Percentiles rank a stretch among this genome's conserved stretches.
phyloP scores from a whole-genome alignment of 2,888 invertebrate species.

The Acleris laterana region DNA sequence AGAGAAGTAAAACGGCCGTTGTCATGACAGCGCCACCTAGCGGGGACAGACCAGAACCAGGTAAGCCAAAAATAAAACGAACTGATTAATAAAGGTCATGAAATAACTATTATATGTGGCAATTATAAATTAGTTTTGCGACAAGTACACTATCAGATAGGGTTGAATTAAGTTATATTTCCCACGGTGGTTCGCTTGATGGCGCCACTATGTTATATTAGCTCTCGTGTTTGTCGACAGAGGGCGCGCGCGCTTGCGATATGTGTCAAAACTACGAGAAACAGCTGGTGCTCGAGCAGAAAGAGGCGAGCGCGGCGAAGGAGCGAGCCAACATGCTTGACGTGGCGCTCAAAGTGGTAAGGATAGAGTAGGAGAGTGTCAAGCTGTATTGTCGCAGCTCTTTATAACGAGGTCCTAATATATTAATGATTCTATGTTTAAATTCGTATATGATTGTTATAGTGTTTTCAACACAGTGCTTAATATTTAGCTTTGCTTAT shows the following conservation, averaged over 20 bases:
- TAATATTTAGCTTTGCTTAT: too few relatives aligned
- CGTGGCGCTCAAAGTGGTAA: constrained; percentile 55
- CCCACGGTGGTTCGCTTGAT: background rate
- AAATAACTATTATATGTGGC: too few relatives aligned
- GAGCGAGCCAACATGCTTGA: constrained; percentile 55
- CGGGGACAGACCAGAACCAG: constrained; percentile 56
- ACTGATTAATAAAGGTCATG: too few relatives aligned
- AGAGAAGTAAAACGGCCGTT: constrained; percentile 17
- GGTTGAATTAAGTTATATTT: too few relatives aligned
- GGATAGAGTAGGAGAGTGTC: background rate
- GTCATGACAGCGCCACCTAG: constrained; percentile 39
- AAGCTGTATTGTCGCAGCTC: too few relatives aligned
- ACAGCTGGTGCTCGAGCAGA: constrained; percentile 91
- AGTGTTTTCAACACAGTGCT: too few relatives aligned
- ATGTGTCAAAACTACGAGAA: constrained; percentile 95
- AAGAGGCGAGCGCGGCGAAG: constrained; percentile 68
- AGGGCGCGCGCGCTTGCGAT: constrained; percentile 84
- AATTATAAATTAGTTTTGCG: too few relatives aligned
- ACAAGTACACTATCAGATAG: too few relatives aligned
- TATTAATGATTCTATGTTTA: too few relatives aligned
- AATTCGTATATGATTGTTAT: too few relatives aligned
- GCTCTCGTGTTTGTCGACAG: constrained; percentile 36
- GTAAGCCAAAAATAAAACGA: constrained; percentile 40
- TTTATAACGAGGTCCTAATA: too few relatives aligned
- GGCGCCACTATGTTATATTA: background rate